Conservation (phyloP, 2,888 invertebrate species). For the Eristalis arbustorum region DNA sequence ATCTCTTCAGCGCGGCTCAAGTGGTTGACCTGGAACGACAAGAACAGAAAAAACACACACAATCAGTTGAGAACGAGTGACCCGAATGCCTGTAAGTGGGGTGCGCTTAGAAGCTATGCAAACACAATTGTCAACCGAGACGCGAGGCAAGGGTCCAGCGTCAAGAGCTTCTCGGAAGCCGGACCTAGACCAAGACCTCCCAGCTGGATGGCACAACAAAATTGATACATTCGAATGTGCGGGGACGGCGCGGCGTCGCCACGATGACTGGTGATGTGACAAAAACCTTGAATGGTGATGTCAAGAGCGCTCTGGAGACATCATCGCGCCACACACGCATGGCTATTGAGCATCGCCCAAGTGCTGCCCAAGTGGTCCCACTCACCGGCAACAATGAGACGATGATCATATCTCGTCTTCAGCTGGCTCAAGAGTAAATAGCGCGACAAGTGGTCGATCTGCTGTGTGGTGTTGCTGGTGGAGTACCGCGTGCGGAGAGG, state of each 20-base stretch:
- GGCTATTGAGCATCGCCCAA: constrained; percentile 27
- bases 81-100: constrained; percentile 1
- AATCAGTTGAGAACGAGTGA: neutral
- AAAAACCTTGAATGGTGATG: constrained; percentile 57
- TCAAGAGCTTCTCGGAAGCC: constrained; percentile 47
- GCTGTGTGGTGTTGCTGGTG: neutral
- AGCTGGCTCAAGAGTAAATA: constrained; percentile 65
- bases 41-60: constrained; percentile 7
- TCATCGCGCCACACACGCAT: constrained; percentile 58
- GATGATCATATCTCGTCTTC: constrained; percentile 67
- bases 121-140: constrained; percentile 27
- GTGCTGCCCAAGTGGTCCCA: constrained; percentile 50
- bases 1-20: constrained; percentile 48
- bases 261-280: constrained; percentile 51
- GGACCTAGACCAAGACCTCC: constrained; percentile 51
- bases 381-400: constrained; percentile 64
- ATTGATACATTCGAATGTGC: constrained; percentile 30
- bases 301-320: constrained; percentile 57
- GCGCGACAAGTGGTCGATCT: constrained; percentile 64
- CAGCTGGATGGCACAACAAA: constrained; percentile 33
- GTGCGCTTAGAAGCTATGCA: constrained; percentile 44
- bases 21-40: constrained; percentile 56
- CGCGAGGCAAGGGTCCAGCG: neutral
- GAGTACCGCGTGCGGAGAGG: neutral
- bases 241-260: neutral